Evolutionary conservation across 2,797 vertebrate genomes (phyloP), one percentile per base, ranked within the genome.

Genomic region (Borostomias antarcticus): DNA sequence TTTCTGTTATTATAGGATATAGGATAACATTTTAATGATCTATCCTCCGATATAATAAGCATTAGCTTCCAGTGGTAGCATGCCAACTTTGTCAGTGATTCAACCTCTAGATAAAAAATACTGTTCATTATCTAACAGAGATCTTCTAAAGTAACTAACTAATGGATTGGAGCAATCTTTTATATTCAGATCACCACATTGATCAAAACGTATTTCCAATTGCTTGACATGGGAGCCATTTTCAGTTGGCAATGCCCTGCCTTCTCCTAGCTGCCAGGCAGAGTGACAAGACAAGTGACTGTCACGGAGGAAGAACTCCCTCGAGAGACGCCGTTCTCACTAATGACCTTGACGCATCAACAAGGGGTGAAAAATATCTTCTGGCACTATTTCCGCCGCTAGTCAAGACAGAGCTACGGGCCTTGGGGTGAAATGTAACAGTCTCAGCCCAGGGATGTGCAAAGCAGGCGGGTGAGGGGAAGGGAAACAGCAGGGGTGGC

Each of bases 261-360:
- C 8, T 17, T 43, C n/a, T 45, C 29, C 28, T 48, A 6, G 21
- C 29, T 50, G 43, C 30, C 57, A 69, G 62, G 47, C 40, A 67
- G 77, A 53, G 59, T 70, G 66, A 76, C 77, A 70, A 60, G 60
- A 51, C n/a, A 45, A 68, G 64, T 58, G 37, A 45, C 62, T 70
- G 67, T 73, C 64, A 61, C 40, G 40, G 21, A 15, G 28, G 70
- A 68, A 35, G 32, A 58, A 50, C 48, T 26, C 29, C 70, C 64
- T 47, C 66, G 57, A 47, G 28, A 60, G 65, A 58, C 28, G 0
- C 33, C 15, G 5, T 48, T 30, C 23, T 65, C 58, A 52, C 43
- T 25, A 28, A 33, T 66, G 71, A 85, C 75, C 61, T 73, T 80
- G 61, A 78, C 54, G 68, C 70, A 60, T 70, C 52, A 63, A 43